phyloP scores from a whole-genome alignment of 2,797 vertebrate genomes.

The Rhinogobio ventralis region DNA sequence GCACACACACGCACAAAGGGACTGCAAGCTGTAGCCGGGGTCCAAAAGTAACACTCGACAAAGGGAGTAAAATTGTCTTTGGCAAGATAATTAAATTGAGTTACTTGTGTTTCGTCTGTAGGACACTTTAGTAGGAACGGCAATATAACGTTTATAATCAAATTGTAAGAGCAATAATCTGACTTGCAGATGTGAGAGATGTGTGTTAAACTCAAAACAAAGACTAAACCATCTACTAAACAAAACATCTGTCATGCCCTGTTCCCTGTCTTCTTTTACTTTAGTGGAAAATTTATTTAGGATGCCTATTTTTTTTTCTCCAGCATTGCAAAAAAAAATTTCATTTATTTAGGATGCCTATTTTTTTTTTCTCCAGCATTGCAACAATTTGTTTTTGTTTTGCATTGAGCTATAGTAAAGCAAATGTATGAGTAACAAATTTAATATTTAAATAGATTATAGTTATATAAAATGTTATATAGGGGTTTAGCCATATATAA shows the following conservation, averaged over 20 bases:
- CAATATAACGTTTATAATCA: neutral
- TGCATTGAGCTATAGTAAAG: neutral
- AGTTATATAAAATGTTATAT: too few relatives aligned
- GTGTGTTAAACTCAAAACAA: neutral
- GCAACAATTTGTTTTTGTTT: neutral
- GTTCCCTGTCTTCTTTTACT: neutral
- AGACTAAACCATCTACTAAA: neutral
- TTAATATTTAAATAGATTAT: too few relatives aligned
- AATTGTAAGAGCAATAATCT: neutral
- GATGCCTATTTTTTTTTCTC: neutral
- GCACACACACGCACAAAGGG: neutral
- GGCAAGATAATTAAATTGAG: neutral
- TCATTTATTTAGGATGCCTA: neutral
- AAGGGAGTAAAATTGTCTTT: neutral
- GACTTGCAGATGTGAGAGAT: neutral
- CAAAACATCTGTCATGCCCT: neutral
- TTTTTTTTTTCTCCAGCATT: neutral
- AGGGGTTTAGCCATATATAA: too few relatives aligned
- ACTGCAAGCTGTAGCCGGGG: neutral
- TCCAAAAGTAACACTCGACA: neutral
- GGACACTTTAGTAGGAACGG: neutral
- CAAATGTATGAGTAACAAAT: neutral
- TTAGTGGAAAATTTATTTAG: neutral
- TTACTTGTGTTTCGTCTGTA: conserved; percentile 13
- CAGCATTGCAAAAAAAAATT: neutral